These are phyloP conservation scores for Drosophila testacea DNA, from an alignment of 2,888 invertebrate genomes.

Conservation along the genomic window DNA sequence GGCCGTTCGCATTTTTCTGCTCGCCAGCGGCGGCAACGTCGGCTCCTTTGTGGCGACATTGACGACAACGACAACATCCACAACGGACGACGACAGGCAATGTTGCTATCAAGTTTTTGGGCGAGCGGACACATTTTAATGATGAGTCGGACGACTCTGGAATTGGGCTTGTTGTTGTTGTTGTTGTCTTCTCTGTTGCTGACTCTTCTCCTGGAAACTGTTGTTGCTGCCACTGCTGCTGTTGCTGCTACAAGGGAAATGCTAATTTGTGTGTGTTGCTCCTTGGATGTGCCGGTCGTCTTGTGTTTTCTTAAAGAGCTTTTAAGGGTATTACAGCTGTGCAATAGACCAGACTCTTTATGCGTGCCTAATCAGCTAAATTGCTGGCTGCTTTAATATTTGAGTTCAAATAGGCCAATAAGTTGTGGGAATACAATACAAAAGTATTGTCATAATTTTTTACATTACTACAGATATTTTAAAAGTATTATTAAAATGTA, in stretches of 20 bases:
- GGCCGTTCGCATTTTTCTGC: conserved; percentile 74
- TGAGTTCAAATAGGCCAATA: neutral
- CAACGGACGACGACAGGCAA: conserved; percentile 72
- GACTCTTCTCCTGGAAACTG: conserved; percentile 21
- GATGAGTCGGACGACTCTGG: conserved; percentile 73
- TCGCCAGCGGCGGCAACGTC: conserved; percentile 58
- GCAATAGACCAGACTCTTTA: conserved; percentile 16
- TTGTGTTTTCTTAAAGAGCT: conserved; percentile 11
- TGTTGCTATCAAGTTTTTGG: conserved; percentile 79
- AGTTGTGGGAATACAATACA: neutral
- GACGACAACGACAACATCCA: conserved; percentile 72
- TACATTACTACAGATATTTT: neutral
- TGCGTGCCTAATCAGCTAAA: conserved; percentile 13
- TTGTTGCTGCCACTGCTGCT: conserved; percentile 35
- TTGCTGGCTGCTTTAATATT: neutral
- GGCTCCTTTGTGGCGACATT: conserved; percentile 77
- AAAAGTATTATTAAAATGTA: neutral
- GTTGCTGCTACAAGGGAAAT: conserved; percentile 75
- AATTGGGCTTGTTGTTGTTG: conserved; percentile 62
- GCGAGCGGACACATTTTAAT: conserved; percentile 78
- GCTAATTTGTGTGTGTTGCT: conserved; percentile 80
- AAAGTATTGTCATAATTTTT: neutral
- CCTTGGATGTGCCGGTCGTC: conserved; percentile 56
- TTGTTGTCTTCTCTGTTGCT: conserved; percentile 18
- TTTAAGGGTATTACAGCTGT: conserved; percentile 35